Base-by-base conservation (phyloP, 2,113 vertebrate species). In the Nycticorax nycticorax region DNA sequence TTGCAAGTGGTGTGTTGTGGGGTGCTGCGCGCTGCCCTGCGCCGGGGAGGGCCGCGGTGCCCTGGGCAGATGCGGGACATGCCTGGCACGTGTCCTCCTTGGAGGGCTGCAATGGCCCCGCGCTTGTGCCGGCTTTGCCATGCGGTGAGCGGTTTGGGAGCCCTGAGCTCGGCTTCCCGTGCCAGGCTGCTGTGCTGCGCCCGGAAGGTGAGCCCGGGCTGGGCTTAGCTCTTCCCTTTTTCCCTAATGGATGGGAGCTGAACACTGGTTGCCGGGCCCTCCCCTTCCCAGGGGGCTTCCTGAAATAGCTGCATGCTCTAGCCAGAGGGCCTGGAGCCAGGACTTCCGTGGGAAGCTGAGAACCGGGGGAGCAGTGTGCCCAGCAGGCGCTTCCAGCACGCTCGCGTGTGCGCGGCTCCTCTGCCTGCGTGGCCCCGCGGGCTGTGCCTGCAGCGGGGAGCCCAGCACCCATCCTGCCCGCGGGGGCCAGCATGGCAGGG, bases 301-400 rank as follows among this genome's bases (percentile, higher is more conserved):
- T 17, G 52, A 97, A 97, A 97, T 97, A 97, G 96, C 95, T 93
- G 85, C 90, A 80, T 6, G 37, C 87, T 94, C 92, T 85, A 93
- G 97, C 97, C 96, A 95, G 82, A 96, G 92, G 97, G 97, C 96
- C 23, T 21, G 37, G 63, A 94, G 97, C 96, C 97, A 97, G 94
- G 77, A 57, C 75, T 93, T 95, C 62, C 87, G 82, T 94, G 92
- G 95, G 96, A 97, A 96, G 88, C 95, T 6, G 62, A 82, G 86
- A 82, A 89, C 93, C 88, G 53, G 41, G 91, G 89, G 81, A 92
- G 57, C 41, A 0, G 90, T 33, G 13, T 91, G 80, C 95, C 67
- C 78, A 88, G 73, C 48, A 86, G 83, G 52, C 23, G 8, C 62
- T 92, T 88, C 43, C 47, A 94, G 87, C 6, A 2, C 0, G 1